Evolutionary conservation across 2,888 invertebrate genomes (phyloP), one percentile per base, ranked within the genome.

Genomic region (Pammene fasciana): DNA sequence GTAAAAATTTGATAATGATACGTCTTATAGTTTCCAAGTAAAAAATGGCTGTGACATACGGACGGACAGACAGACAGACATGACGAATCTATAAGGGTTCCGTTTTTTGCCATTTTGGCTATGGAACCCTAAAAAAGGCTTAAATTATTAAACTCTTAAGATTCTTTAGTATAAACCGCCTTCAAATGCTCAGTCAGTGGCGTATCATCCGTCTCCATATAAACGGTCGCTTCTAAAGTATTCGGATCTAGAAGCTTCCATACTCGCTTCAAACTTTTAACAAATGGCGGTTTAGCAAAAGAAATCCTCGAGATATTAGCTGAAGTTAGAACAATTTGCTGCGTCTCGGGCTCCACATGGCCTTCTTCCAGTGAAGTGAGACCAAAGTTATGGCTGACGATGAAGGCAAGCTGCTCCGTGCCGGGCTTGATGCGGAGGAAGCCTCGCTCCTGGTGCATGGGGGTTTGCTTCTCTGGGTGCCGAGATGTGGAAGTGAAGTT

Each of bases 401-500:
- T 78, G 13, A 95, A 90, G 0, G 94, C 89, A 0, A 95, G 76
- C 45, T 93, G 81, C 13, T 92, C 89, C 0, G 93, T 93, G 10
- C 89, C 93, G 0, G 94, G 94, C 54, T 94, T 92, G 56, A 94
- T 90, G 61, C 94, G 90, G 7, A 95, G 78, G 77, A 94, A 95
- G 0, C 95, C 95, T 48, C 92, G 82, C 79, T 95, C 95, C 64
- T 94, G 88, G 77, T 95, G 95, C 94, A 95, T 94, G 0, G 94
- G 94, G 3, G 82, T 89, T 38, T 90, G 88, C 43, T 88, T 93
- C 38, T 89, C 89, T 0, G 94, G 92, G 74, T 94, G 88, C 78
- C 86, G 92, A 0, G 94, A 94, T 67, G 82, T 84, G 0, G 94
- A 93, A 3, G 80, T 76, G 75, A 91, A 95, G 78, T 94, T 94